These are phyloP conservation scores for Xiphorhynchus elegans DNA, from an alignment of 2,113 vertebrate genomes.

Conservation along the genomic window DNA sequence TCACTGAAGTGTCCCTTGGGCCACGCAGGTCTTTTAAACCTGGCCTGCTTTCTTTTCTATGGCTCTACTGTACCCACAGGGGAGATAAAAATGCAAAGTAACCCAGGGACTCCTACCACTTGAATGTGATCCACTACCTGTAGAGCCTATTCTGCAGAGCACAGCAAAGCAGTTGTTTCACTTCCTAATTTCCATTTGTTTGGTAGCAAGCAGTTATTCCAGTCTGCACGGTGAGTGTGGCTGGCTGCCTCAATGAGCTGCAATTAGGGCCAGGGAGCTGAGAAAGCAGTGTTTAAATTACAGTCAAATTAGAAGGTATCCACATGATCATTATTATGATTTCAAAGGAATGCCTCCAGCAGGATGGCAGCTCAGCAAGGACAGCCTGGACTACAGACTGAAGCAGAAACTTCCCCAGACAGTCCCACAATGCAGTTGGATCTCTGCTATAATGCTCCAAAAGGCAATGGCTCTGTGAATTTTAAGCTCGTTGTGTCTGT, in stretches of 20 bases:
- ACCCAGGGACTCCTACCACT: neutral
- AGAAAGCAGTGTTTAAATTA: conserved; percentile 61
- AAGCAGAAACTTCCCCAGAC: neutral
- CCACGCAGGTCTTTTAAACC: neutral
- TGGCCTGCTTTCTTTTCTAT: conserved; percentile 35
- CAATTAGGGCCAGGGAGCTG: conserved; percentile 39
- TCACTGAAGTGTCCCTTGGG: neutral
- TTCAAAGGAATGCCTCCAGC: conserved; percentile 29
- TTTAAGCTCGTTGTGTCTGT: neutral
- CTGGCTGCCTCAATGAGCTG: conserved; percentile 10
- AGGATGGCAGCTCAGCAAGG: conserved; percentile 42
- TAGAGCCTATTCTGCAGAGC: neutral
- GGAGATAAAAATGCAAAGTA: conserved; percentile 35
- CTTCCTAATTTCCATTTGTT: conserved; percentile 38
- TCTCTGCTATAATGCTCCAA: neutral
- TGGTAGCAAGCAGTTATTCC: conserved; percentile 49
- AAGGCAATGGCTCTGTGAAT: neutral
- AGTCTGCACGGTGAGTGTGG: conserved; percentile 13
- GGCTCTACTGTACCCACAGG: neutral
- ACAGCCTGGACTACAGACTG: neutral
- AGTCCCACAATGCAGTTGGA: neutral
- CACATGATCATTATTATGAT: conserved; percentile 51
- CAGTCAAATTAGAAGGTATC: conserved; percentile 47
- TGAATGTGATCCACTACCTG: conserved; percentile 34
- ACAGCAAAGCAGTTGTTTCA: conserved; percentile 36